Evolutionary conservation across 2,888 invertebrate genomes (phyloP), one percentile per base, ranked within the genome.

Genomic region (Cheilosia soror): DNA sequence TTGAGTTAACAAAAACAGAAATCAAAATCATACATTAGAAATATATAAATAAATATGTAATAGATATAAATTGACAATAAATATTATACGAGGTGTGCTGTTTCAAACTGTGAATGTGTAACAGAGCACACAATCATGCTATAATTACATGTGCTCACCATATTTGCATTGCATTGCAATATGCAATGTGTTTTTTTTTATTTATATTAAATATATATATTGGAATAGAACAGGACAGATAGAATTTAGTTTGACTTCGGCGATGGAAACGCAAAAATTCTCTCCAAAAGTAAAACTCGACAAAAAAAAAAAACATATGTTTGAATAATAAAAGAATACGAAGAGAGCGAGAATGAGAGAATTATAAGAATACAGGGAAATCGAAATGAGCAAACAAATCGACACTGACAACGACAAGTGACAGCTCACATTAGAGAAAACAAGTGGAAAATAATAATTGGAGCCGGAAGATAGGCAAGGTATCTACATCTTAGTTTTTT

Each of bases 61-160:
- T 20, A 7, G n/a, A 20, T 20, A 15, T 68, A 55, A 66, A 51
- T 53, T 20, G 29, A 42, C 66, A 49, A 42, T 57, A 51, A 37
- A 44, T 11, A 47, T 20, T 20, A 40, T 49, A 40, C 25, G 31
- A 31, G 37, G 4, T 11, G 37, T 37, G 3, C 37, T 4, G 11
- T 9, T 9, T 37, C 37, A 37, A 11, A 11, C 37, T 37, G 37
- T 27, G 29, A 66, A 51, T 44, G 44, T 9, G 47, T 33, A n/a
- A 60, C 4, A 37, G 37, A 68, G 33, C 51, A 76, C 33, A 53
- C 37, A 37, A 37, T 11, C 37, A 37, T 37, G 37, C 11, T 11
- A 33, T 33, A 69, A 69, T 53, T 69, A 69, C 77, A 77, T 77
- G 77, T 77, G 77, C 77, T 53, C 77, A 63, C 51, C 62, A 37